A percentile compares a stretch with the other conserved stretches of the same genome.
phyloP scores from a whole-genome alignment of 2,797 vertebrate genomes.

The Anas bahamensis region DNA sequence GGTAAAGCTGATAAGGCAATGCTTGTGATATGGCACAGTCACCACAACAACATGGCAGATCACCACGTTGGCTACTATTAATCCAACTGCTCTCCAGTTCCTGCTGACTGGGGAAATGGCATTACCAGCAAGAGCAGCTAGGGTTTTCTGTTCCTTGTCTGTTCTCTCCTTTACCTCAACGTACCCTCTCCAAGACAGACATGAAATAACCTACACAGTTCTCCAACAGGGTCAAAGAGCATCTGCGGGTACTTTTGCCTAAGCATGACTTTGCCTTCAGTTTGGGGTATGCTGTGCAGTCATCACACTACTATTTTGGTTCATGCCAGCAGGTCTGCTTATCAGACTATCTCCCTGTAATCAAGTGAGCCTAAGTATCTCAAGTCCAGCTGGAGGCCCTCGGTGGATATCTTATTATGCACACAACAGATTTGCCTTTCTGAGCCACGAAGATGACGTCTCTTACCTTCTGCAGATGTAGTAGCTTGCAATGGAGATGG shows the following conservation, averaged over 20 bases:
- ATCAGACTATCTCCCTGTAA: accelerated
- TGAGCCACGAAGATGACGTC: accelerated
- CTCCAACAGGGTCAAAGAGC: accelerated
- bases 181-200: background rate
- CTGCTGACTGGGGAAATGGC: background rate
- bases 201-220: accelerated
- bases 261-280: background rate
- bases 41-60: background rate
- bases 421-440: background rate
- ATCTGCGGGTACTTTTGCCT: background rate
- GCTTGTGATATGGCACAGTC: background rate
- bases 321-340: background rate
- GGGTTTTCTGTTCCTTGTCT: background rate
- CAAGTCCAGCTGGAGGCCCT: accelerated
- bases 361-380: accelerated
- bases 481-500: constrained; percentile 57
- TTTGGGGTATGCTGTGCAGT: accelerated
- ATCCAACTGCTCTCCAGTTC: background rate
- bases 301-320: background rate
- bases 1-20: background rate
- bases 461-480: constrained; percentile 80
- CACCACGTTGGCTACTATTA: background rate
- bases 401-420: background rate
- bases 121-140: background rate
- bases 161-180: background rate